Base-by-base conservation (phyloP, 2,797 vertebrate species). In the Botia almorhae region DNA sequence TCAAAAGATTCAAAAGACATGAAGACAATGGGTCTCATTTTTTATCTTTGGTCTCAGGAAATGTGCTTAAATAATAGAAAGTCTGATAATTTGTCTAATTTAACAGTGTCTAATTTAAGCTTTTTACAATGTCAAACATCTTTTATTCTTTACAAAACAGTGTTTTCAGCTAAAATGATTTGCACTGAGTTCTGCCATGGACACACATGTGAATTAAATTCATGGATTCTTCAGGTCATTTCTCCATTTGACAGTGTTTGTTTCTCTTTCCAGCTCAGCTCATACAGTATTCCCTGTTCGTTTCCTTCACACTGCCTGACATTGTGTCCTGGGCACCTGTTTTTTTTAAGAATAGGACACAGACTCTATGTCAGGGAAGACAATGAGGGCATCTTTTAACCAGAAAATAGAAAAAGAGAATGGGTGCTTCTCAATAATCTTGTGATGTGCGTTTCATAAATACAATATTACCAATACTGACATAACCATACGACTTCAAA, bases 281-380 rank as follows among this genome's bases (percentile, higher is more conserved):
- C 84, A 82, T 87, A 82, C 64, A 26, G 84, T 86, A 82, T 83
- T 78, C 75, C 48, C 2, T 58, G 7, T 61, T 85, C 29, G 81
- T 76, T 75, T 85, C 81, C 85, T 80, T 69, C 29, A 33, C 7
- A 53, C 80, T 88, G 81, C 79, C 83, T 84, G 80, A 82, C 87
- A 90, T 77, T 81, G 84, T 88, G 88, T 89, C 86, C 84, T 88
- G 85, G 81, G 85, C 83, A 68, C 75, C 82, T 78, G 82, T 85
- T 89, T 60, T 89, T 91, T 87, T 86, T 87, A 81, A 89, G 88
- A 86, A 11, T 84, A 82, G 74, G 82, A 77, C 85, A 84, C 80
- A 55, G 80, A 87, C 85, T 74, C 77, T 70, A 50, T 76, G 84
- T 75, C 72, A 75, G 69, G 19, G 14, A 53, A 82, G 63, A 17